Conservation (phyloP, 2,797 vertebrate species). For the Schizopygopsis pylzovi region DNA sequence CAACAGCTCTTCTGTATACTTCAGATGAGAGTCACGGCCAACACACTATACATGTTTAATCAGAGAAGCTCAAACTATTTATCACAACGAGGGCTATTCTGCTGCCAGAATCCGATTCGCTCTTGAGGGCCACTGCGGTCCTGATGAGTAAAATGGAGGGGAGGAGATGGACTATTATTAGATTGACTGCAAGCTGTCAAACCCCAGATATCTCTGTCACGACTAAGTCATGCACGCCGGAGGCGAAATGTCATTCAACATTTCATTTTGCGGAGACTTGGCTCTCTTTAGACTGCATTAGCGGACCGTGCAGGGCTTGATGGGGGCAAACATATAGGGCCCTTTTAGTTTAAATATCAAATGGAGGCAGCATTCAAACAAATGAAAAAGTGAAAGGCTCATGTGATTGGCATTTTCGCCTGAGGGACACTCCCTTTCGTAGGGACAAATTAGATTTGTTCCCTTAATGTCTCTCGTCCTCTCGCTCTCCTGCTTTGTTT, state of each 20-base stretch:
- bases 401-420: constrained; percentile 63
- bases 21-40: constrained; percentile 6
- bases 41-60: constrained; percentile 35
- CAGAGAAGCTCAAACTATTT: constrained; percentile 17
- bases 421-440: constrained; percentile 54
- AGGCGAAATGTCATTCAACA: constrained; percentile 65
- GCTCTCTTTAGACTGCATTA: constrained; percentile 60
- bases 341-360: constrained; percentile 63
- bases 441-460: constrained; percentile 59
- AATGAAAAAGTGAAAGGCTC: constrained; percentile 60
- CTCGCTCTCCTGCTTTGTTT: constrained; percentile 47
- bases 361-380: constrained; percentile 52
- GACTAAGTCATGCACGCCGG: constrained; percentile 52
- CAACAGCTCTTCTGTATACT: constrained; percentile 39
- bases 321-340: constrained; percentile 52
- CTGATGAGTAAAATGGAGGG: constrained; percentile 33
- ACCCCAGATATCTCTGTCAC: constrained; percentile 43
- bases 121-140: constrained; percentile 28
- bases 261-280: constrained; percentile 59
- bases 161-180: constrained; percentile 20
- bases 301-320: constrained; percentile 52
- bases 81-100: constrained; percentile 42
- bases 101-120: constrained; percentile 6
- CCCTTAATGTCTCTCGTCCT: constrained; percentile 53
- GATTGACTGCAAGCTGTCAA: constrained; percentile 41